Conservation (phyloP, 1,140 invertebrate genomes). For the Adoxophyes honmai region DNA sequence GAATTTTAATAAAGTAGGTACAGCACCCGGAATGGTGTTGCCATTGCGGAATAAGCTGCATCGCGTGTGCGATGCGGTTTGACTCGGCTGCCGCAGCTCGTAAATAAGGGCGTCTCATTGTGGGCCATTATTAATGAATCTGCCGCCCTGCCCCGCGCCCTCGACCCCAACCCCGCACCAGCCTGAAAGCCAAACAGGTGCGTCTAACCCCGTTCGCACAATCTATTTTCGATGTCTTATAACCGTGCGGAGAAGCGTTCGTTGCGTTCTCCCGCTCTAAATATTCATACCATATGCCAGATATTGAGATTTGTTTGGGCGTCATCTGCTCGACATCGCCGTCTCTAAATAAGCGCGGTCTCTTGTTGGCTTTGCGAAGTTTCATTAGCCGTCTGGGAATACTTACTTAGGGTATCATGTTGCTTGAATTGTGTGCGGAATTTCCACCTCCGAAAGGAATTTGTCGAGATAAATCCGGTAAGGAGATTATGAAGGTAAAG, state of each 20-base stretch:
- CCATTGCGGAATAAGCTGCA: conserved; percentile 29
- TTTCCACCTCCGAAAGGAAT: conserved; percentile 36
- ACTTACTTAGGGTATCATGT: conserved; percentile 62
- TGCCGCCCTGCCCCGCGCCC: conserved; percentile 37
- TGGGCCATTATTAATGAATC: conserved; percentile 74
- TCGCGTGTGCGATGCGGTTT: conserved; percentile 50
- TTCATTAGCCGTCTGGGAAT: conserved; percentile 67
- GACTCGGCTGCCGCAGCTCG: conserved; percentile 58
- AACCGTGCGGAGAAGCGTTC: conserved; percentile 61
- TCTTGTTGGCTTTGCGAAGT: conserved; percentile 62
- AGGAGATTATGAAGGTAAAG: conserved; percentile 27
- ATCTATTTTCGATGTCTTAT: conserved; percentile 76
- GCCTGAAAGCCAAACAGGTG: conserved; percentile 72
- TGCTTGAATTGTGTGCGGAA: conserved; percentile 55
- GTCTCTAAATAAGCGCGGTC: conserved; percentile 63
- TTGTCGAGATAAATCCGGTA: conserved; percentile 25
- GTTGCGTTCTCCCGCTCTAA: conserved; percentile 64
- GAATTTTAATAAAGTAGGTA: neutral
- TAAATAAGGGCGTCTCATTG: conserved; percentile 75
- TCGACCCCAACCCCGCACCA: conserved; percentile 41
- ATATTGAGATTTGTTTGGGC: conserved; percentile 74
- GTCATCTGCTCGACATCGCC: conserved; percentile 68
- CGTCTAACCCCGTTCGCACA: conserved; percentile 75
- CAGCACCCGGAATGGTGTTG: conserved; percentile 11
- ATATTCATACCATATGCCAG: conserved; percentile 74